Conservation (phyloP, 2,888 invertebrate genomes). For the Steinernema hermaphroditum region DNA sequence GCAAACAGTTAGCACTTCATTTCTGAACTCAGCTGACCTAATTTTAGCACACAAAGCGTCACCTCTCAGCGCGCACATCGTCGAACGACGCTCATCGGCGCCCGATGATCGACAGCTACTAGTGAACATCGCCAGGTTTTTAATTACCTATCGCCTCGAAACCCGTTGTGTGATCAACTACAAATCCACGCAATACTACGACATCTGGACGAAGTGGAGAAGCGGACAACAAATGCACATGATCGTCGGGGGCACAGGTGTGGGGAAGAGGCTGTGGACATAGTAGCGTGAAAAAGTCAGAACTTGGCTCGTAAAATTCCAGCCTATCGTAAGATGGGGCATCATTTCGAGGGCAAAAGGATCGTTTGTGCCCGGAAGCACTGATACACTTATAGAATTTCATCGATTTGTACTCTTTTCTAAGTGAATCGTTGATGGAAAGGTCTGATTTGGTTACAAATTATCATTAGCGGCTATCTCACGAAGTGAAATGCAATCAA, state of each 20-base stretch:
- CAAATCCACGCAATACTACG: neutral
- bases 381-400: too few relatives aligned
- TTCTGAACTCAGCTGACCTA: constrained; percentile 18
- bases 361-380: too few relatives aligned
- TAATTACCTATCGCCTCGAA: constrained; percentile 1
- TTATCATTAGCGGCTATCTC: too few relatives aligned
- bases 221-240: neutral
- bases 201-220: neutral
- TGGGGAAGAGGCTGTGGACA: neutral
- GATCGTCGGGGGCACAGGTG: constrained; percentile 1
- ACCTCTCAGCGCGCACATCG: neutral
- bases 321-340: too few relatives aligned
- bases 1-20: constrained; percentile 17
- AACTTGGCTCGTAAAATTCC: too few relatives aligned
- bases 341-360: too few relatives aligned
- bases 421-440: too few relatives aligned
- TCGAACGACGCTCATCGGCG: neutral
- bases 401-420: too few relatives aligned
- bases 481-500: too few relatives aligned
- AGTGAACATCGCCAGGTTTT: constrained; percentile 4
- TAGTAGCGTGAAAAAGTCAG: too few relatives aligned
- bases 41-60: neutral
- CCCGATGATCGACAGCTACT: neutral
- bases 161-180: neutral
- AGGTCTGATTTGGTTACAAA: too few relatives aligned